A percentile compares a stretch with the other conserved stretches of the same genome.
phyloP scores from a whole-genome alignment of 2,888 invertebrate species.

The Lasioglossum lativentre region DNA sequence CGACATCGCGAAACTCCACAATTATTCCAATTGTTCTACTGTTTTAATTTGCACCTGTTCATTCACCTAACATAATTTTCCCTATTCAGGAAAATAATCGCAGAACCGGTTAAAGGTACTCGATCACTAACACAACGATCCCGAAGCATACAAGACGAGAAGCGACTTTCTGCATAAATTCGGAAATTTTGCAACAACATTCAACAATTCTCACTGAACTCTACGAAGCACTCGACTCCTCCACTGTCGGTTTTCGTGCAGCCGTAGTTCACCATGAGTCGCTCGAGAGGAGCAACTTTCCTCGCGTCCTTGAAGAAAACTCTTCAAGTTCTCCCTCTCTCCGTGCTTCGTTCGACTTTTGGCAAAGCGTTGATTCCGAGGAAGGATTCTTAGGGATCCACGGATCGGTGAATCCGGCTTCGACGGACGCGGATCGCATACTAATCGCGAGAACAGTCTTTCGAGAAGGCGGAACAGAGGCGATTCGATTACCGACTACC shows the following conservation, averaged over 20 bases:
- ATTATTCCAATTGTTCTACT: too few species aligned
- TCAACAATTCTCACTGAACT: slow-evolving; percentile 85
- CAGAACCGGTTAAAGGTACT: too few species aligned
- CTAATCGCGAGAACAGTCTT: slow-evolving; percentile 12
- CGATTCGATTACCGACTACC: slow-evolving; percentile 20
- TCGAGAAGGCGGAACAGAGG: neutral
- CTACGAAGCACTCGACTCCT: slow-evolving; percentile 89
- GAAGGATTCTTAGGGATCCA: neutral
- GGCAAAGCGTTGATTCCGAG: neutral
- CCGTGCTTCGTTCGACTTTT: neutral
- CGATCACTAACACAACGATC: too few species aligned
- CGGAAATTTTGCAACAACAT: neutral
- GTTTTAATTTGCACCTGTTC: too few species aligned
- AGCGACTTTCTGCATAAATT: neutral
- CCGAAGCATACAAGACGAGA: too few species aligned
- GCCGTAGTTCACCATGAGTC: slow-evolving; percentile 87
- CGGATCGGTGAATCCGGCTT: neutral
- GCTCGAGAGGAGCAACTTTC: slow-evolving; percentile 35
- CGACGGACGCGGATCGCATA: slow-evolving; percentile 23
- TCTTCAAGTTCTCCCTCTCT: neutral
- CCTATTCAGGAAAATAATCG: too few species aligned
- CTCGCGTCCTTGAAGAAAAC: neutral
- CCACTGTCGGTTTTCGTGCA: slow-evolving; percentile 89
- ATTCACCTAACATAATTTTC: too few species aligned
- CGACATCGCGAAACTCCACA: too few species aligned